Base-by-base conservation (phyloP, 2,797 vertebrate species). In the Sebastes wilsoni region DNA sequence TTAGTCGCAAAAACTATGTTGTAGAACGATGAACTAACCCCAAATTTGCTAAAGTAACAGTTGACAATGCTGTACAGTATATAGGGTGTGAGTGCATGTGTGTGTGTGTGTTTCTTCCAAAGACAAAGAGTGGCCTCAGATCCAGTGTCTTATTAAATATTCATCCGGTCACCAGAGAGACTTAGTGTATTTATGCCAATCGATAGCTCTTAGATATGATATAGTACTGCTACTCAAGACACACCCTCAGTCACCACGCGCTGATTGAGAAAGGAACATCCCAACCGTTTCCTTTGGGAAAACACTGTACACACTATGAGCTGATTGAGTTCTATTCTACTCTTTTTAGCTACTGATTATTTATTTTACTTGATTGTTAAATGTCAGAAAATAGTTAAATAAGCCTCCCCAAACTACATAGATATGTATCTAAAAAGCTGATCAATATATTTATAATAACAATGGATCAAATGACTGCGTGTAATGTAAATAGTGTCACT, bases 181-280 rank as follows among this genome's bases (percentile, higher is more conserved):
- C 84, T 87, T 80, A 55, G 89, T 94, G 92, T 96, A 94, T 95
- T 95, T 95, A 92, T 95, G 91, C 87, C 93, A 93, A 96, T 96
- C 96, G 92, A 97, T 97, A 96, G 94, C 96, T 96, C 94, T 97
- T 96, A 96, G 95, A 96, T 96, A 94, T 95, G 94, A 96, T 96
- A 93, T 92, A 94, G 94, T 91, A 78, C 83, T 87, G 82, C 88
- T 83, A 77, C 89, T 91, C 85, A 76, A 75, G 90, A 92, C 91
- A 91, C 90, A 84, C 90, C 90, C 92, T 91, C 89, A 87, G 88
- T 89, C 87, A 77, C 83, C 82, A 74, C 36, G 22, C 76, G 49
- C 87, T 85, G 83, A 90, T 86, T 92, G 90, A 85, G 85, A 88
- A 67, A 72, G 77, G 74, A 88, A 83, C 83, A 83, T 80, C 75